Evolutionary conservation across 2,888 invertebrate species (phyloP), one percentile per base, ranked within the genome.

Genomic region (Nomada hirtipes): DNA sequence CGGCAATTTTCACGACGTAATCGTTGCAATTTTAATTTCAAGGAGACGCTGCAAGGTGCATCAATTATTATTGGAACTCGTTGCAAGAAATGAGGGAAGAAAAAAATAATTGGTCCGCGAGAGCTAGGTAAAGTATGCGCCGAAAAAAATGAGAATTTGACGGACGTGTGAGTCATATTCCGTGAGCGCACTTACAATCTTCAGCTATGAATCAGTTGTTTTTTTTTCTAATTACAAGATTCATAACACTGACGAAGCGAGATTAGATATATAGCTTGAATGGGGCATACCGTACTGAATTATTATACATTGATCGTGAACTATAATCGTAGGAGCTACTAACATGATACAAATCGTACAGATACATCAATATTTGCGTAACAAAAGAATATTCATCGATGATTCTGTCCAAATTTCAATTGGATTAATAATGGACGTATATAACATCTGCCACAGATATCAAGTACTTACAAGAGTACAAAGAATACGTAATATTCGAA

Each of bases 131-230:
- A 67, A 52, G 11, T 10, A 18, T 15, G 1, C 0, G 0, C 2
- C 47, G 52, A 63, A 44, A 47, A 50, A 50, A 50, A 53, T 2
- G 11, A 29, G 18, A 3, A 11, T 67, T 55, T 29, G 55, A 55
- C 36, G 65, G 44, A 59, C 53, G 50, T 20, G 50, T 55, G 79
- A 71, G 65, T 71, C 65, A 71, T 42, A 70, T 69, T 57, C 15
- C 29, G 23, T 11, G 77, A 70, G 15, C 20, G 61, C 47, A 36
- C 55, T 71, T 79, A 61, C 50, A 60, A 23, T 53, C 71, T 61
- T 71, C 47, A 42, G 9, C 60, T 44, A 55, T 65, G 79, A 79
- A 79, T 79, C 60, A 78, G n/a, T 7, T 20, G 53, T 47, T 63
- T 64, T 68, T 69, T 20, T 61, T 77, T 36, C 52, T 57, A 44